phyloP scores from a whole-genome alignment of 2,888 invertebrate species.

The Odontocerum albicorne region DNA sequence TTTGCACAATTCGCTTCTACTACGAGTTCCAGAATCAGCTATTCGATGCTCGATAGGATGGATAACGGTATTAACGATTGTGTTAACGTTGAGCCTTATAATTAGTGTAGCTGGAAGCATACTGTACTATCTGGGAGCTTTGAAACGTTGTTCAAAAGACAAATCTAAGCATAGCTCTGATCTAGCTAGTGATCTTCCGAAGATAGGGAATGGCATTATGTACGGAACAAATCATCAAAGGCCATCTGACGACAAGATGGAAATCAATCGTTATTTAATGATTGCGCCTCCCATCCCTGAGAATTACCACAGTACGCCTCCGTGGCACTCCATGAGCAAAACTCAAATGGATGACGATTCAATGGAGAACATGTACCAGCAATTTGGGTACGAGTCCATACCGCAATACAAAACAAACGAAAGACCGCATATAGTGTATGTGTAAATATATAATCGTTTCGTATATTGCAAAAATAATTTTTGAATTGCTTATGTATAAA shows the following conservation, averaged over 20 bases:
- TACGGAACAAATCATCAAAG: constrained; percentile 52
- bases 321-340: constrained; percentile 57
- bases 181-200: constrained; percentile 56
- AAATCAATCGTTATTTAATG: constrained; percentile 56
- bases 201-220: constrained; percentile 54
- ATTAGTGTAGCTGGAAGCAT: constrained; percentile 56
- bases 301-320: constrained; percentile 56
- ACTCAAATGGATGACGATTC: constrained; percentile 50
- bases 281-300: constrained; percentile 57
- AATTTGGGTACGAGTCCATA: constrained; percentile 57
- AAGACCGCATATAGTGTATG: constrained; percentile 62
- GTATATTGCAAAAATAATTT: constrained; percentile 24
- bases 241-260: constrained; percentile 53
- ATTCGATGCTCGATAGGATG: constrained; percentile 64
- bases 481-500: constrained; percentile 11
- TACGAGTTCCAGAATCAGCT: constrained; percentile 63
- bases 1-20: constrained; percentile 55
- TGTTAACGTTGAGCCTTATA: constrained; percentile 57
- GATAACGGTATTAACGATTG: constrained; percentile 59
- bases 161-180: constrained; percentile 58
- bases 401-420: constrained; percentile 58
- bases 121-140: constrained; percentile 55
- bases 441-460: constrained; percentile 48
- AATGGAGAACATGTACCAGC: constrained; percentile 57
- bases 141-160: constrained; percentile 57